Evolutionary conservation across 2,888 invertebrate genomes (phyloP), one percentile per base, ranked within the genome.

Genomic region (Hipparchia semele): DNA sequence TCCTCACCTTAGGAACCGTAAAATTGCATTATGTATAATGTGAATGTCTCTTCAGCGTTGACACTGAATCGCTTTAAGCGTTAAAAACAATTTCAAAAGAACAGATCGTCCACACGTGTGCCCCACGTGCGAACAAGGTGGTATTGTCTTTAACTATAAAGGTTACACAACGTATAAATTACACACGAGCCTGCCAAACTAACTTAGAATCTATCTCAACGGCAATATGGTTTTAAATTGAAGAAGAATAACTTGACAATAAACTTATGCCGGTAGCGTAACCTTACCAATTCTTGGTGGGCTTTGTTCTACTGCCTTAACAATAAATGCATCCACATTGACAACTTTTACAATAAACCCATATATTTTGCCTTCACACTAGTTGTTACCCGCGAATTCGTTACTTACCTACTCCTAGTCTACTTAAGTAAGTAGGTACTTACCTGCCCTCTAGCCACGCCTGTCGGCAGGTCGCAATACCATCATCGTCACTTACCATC

Each of bases 41-140:
- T 59, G 9, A 33, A 13, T 59, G 33, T 8, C 23, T 3, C 59
- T 59, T 45, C 7, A 61, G 3, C 33, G 5, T 23, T 23, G 62
- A 8, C 13, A 8, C 45, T 13, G 13, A 23, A 46, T 12, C 12
- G 54, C 54, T 54, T 60, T 70, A 54, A 39, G 7, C 33, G 65
- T 72, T 13, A 33, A 33, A 72, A 9, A 60, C 39, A 49, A 60
- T 62, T 59, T 33, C 23, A 59, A 59, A 33, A 59, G 59, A 59
- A 64, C 70, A 70, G 73, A 76, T 70, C 68, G 67, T 71, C 79
- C 80, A 79, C 90, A 90, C 87, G 88, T 89, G 88, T 79, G 78
- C 65, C 81, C 82, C 88, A 88, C 88, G 89, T 87, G 86, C 75
- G 76, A 68, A 80, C 81, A 65, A 65, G 65, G 65, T 65, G 82